Evolutionary conservation across 30 jellyfish, hydroid and myxozoan genomes (phyloP), one percentile per base, ranked within the genome.

Genomic region (Aurelia aurita): DNA sequence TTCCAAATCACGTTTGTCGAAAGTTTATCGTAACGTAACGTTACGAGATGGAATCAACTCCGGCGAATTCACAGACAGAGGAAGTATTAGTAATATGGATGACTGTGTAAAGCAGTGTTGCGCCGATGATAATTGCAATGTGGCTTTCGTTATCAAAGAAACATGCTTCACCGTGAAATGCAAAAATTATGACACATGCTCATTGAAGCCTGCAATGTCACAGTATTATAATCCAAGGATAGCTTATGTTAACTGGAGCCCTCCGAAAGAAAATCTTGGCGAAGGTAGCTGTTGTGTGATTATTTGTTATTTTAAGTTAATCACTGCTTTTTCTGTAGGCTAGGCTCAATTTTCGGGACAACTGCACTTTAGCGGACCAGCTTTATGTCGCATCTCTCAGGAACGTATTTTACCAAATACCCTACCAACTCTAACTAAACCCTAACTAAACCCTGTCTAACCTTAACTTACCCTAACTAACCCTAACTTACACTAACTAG

Each of bases 91-190:
- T 27, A 58, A 61, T 60, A 89, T 87, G 95, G 96, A 88, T 49
- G 97, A 89, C 35, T 94, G 99, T 59, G 68, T 94, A 21, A 80
- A 72, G 18, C 91, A 89, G 14, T 94, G 99, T 66, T 94, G 99
- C 72, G 72, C 86, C 13, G 91, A 95, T 47, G 99, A 94, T 19
- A 72, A 92, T 25, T 94, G 99, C 72, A 94, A 94, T 85, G 88
- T 94, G n/a, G 99, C 99, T 12, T 94, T 94, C 68, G 96, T 94
- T 66, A 94, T 94, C 84, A 87, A 87, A 46, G 89, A 88, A 28
- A 94, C 99, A 20, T 94, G 99, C 68, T 94, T 94, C 79, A 79
- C 96, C 22, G 99, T 94, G 58, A 94, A 94, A 58, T 94, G 99
- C 82, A 94, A 85, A 45, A 75, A 90, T 54, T 94, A 94, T 62